Evolutionary conservation across 2,888 invertebrate genomes (phyloP).

Genomic region (Atethmia centrago): DNA sequence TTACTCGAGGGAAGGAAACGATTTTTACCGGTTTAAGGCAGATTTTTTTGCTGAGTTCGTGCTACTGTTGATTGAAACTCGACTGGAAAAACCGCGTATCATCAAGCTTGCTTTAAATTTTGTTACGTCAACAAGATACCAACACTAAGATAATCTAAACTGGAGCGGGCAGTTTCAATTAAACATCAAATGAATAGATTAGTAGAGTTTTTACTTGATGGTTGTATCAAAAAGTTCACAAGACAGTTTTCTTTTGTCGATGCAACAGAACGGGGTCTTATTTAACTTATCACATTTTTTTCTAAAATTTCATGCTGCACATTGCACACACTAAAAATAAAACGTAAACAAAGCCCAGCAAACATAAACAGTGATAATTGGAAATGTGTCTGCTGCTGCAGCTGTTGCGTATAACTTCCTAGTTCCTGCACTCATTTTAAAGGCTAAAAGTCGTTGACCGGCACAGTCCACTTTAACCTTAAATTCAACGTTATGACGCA

Average conservation of each 20-base stretch:
- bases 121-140: constrained; percentile 22
- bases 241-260: constrained; percentile 7
- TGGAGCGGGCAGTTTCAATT: constrained; percentile 40
- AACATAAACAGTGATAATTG: constrained; percentile 81
- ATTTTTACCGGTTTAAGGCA: constrained; percentile 70
- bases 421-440: constrained; percentile 82
- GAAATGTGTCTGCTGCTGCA: constrained; percentile 69
- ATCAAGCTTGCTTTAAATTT: constrained; percentile 47
- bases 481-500: constrained; percentile 49
- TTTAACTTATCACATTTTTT: constrained; percentile 9
- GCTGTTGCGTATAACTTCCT: constrained; percentile 80
- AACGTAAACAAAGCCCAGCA: constrained; percentile 76
- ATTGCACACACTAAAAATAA: constrained; percentile 65
- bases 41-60: constrained; percentile 62
- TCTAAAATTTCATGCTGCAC: constrained; percentile 6
- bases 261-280: constrained; percentile 6
- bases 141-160: constrained; percentile 50
- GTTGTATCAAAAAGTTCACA: neutral
- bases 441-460: constrained; percentile 77
- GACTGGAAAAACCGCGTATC: constrained; percentile 37
- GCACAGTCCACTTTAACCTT: constrained; percentile 59
- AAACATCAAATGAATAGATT: constrained; percentile 17
- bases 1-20: constrained; percentile 77
- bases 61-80: constrained; percentile 35
- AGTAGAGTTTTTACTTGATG: constrained; percentile 7